phyloP scores from a whole-genome alignment of 2,797 vertebrate species.

The Malacoraja senta region DNA sequence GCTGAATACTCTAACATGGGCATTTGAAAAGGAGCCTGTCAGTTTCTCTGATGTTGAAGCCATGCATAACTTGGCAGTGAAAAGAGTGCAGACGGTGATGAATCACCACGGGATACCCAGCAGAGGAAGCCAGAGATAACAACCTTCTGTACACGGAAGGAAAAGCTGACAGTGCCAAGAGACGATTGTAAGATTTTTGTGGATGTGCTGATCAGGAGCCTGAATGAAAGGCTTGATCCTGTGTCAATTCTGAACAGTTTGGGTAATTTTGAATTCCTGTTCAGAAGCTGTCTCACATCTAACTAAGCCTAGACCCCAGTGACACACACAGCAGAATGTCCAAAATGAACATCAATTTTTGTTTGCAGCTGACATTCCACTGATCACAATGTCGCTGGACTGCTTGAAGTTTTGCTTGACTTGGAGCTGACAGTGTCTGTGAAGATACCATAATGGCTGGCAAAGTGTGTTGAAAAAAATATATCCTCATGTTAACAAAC shows the following conservation, averaged over 20 bases:
- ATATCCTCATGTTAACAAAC: not conserved
- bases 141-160: conserved; percentile 13
- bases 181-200: not conserved
- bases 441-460: not conserved
- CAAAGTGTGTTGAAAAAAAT: conserved; percentile 7
- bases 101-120: not conserved
- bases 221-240: conserved; percentile 17
- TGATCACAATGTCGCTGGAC: not conserved
- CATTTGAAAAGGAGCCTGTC: conserved; percentile 19
- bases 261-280: conserved; percentile 18
- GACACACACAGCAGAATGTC: not conserved
- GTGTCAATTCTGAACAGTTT: conserved; percentile 23
- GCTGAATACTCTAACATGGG: not conserved
- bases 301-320: not conserved
- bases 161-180: conserved; percentile 1
- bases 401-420: not conserved
- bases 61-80: not conserved
- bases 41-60: conserved; percentile 11
- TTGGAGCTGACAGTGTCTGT: not conserved
- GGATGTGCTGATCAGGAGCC: conserved; percentile 1
- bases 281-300: not conserved
- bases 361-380: not conserved
- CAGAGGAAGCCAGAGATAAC: conserved; percentile 19
- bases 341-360: not conserved
- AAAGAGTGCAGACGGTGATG: not conserved